Evolutionary conservation across 2,797 vertebrate species (phyloP).

Genomic region (Knipowitschia caucasica): DNA sequence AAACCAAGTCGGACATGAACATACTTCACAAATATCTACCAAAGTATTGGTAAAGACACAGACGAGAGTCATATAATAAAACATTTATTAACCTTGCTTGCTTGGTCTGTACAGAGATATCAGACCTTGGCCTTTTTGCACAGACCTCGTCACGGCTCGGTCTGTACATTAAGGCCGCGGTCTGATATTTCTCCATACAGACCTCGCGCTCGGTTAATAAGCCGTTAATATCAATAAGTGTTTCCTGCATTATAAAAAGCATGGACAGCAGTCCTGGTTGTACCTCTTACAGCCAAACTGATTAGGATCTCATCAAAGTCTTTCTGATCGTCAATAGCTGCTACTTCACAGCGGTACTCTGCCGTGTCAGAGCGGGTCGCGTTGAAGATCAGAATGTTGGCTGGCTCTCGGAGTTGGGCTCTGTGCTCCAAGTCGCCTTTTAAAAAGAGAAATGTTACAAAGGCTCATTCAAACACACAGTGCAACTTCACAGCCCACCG

Average conservation of each 20-base stretch:
- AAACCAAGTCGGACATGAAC: too few species aligned
- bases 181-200: too few species aligned
- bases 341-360: conserved; percentile 96
- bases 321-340: conserved; percentile 86
- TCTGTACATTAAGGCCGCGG: too few species aligned
- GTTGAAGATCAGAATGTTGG: conserved; percentile 90
- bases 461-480: conserved; percentile 62
- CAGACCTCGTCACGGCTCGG: too few species aligned
- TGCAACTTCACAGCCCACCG: conserved; percentile 47
- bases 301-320: conserved; percentile 93
- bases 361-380: conserved; percentile 88
- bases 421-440: conserved; percentile 88
- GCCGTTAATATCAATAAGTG: background rate
- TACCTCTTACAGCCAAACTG: conserved; percentile 92
- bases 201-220: too few species aligned
- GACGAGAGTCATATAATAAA: too few species aligned
- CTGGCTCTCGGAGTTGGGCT: conserved; percentile 85
- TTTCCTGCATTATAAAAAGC: background rate
- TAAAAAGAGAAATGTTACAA: conserved; percentile 46
- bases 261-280: background rate
- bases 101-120: too few species aligned
- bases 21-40: too few species aligned
- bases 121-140: too few species aligned
- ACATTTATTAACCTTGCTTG: too few species aligned
- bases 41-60: too few species aligned